Percentiles rank a stretch among this genome's conserved stretches.
phyloP scores from a whole-genome alignment of 2,113 vertebrate genomes.

The Pelusios castaneus region DNA sequence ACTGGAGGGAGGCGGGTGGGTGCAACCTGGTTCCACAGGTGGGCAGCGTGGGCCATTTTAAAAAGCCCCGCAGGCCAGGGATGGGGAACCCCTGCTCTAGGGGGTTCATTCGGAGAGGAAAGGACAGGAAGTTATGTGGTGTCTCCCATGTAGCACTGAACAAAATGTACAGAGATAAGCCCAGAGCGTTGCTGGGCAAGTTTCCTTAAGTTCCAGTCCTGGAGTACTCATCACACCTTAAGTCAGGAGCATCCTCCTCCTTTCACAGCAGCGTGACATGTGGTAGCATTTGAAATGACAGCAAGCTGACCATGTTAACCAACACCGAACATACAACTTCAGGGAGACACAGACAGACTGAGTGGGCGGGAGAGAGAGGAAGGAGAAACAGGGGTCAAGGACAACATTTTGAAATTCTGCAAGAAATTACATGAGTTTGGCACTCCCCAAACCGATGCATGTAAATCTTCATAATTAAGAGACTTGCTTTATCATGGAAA shows the following conservation, averaged over 20 bases:
- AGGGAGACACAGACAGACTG: slow-evolving; percentile 14
- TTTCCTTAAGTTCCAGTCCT: background rate
- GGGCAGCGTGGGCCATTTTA: too few species aligned
- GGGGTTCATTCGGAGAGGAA: background rate
- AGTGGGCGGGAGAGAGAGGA: slow-evolving; percentile 43
- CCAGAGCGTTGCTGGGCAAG: background rate
- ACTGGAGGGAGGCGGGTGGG: too few species aligned
- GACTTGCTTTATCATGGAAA: slow-evolving; percentile 39
- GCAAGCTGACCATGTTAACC: slow-evolving; percentile 26
- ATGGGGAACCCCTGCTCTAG: too few species aligned
- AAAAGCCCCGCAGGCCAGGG: too few species aligned
- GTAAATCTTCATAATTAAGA: slow-evolving; percentile 40
- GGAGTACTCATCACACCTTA: background rate
- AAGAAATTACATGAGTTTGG: slow-evolving; percentile 56
- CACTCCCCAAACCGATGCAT: slow-evolving; percentile 7
- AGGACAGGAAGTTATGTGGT: background rate
- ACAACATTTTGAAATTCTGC: slow-evolving; percentile 62
- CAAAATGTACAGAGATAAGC: background rate
- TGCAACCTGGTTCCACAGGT: too few species aligned
- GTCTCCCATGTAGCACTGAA: background rate
- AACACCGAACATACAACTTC: slow-evolving; percentile 8
- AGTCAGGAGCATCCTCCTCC: background rate
- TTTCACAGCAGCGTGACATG: slow-evolving; percentile 49
- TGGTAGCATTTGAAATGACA: background rate
- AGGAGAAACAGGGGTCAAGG: slow-evolving; percentile 59